Evolutionary conservation across 2,113 vertebrate species (phyloP), one percentile per base, ranked within the genome.

Genomic region (Nycticebus coucang): DNA sequence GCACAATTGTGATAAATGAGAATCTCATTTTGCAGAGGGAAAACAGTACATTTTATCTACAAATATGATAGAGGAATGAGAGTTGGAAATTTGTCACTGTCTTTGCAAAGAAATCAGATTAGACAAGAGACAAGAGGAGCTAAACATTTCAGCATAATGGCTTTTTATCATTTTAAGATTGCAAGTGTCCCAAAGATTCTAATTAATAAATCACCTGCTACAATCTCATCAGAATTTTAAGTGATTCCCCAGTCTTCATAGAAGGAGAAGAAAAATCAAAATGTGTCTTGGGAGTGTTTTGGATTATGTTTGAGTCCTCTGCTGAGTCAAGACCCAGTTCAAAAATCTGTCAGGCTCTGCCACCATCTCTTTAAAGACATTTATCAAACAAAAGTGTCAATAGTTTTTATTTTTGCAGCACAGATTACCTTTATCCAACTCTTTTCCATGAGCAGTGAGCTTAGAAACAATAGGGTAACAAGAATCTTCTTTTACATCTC

Each of bases 1-100:
- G 15, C 21, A 64, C 13, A 82, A 26, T 79, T 74, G 64, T 24
- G 18, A 64, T 37, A 81, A 91, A 62, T 80, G 53, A 2, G 2
- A 55, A 80, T 66, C 64, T 94, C 86, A 94, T 60, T 93, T 83
- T 81, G 6, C 14, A 84, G 35, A 71, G 50, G 41, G 2, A 93
- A 94, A 89, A 82, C 26, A 59, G 19, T 59, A 26, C 5, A 57
- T 89, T 84, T 94, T 66, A 80, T 84, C 55, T 83, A 72, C 50
- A 75, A 89, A 30, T 94, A 28, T 57, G 45, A 91, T 21, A 87
- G 3, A 90, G 64, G 19, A n/a, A 79, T 69, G 55, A 55, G 5
- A 91, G 55, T 79, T 35, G 45, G 68, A 85, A 85, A 62, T 60
- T 94, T n/a, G 66, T 87, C n/a, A 91, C n/a, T 28, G 14, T 75